Base-by-base conservation (phyloP, 2,888 invertebrate species). In the Ametastegia equiseti region DNA sequence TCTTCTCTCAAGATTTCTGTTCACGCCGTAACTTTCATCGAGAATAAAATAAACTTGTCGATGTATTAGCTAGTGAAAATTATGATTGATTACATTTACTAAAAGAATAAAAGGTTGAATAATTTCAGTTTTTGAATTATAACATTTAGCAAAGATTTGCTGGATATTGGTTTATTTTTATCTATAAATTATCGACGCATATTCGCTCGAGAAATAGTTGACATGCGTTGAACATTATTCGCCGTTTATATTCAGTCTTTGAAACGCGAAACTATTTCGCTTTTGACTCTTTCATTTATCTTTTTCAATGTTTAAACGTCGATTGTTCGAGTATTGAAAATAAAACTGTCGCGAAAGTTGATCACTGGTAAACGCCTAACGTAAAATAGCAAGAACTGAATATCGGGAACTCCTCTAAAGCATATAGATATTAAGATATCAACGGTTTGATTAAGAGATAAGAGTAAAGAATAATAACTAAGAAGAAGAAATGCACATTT, bases 201-300 rank as follows among this genome's bases (percentile, higher is more conserved):
- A n/a, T 71, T 39, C 73, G 57, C 54, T 80, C 54, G 27, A 79
- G 30, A 79, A 36, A 78, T 77, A 36, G 23, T 83, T 83, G 82
- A n/a, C n/a, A n/a, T n/a, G n/a, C n/a, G n/a, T n/a, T n/a, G n/a
- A n/a, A n/a, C n/a, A n/a, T n/a, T n/a, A n/a, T n/a, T n/a, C n/a
- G n/a, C n/a, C n/a, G n/a, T 84, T 81, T 82, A 80, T 85, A 85
- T 81, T 84, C 83, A 85, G 84, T 85, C 84, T 85, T 83, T 83
- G 84, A 78, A 82, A 84, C 83, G 82, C 81, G 83, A 83, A 73
- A 79, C 81, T 82, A 77, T 77, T 80, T 80, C 54, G 45, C 57
- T 47, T 23, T 69, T n/a, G n/a, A n/a, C n/a, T n/a, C n/a, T n/a
- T 69, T 39, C 1, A 30, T 9, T 69, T 2, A 7, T 42, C n/a